A percentile compares a stretch with the other conserved stretches of the same genome.
phyloP scores from a whole-genome alignment of 2,888 invertebrate species.

The Trissolcus japonicus region DNA sequence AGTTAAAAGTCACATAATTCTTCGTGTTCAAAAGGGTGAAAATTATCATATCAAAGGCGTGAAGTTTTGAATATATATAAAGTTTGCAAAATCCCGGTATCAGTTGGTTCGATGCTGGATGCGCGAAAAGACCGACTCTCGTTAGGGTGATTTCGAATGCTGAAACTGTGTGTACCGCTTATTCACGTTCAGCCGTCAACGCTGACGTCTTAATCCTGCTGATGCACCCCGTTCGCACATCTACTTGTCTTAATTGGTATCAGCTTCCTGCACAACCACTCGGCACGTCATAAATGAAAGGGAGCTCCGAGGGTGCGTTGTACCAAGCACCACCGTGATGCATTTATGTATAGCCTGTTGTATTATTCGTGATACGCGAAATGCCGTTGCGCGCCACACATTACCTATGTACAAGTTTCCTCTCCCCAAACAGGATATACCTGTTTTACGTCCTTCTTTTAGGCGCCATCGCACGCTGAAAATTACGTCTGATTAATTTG shows the following conservation, averaged over 20 bases:
- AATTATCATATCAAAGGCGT: conserved; percentile 40
- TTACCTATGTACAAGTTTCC: conserved; percentile 16
- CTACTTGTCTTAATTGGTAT: conserved; percentile 71
- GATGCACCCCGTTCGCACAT: conserved; percentile 59
- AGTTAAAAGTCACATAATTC: too few relatives aligned
- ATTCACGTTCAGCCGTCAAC: conserved; percentile 50
- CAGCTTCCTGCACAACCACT: conserved; percentile 65
- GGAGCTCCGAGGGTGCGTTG: conserved; percentile 57
- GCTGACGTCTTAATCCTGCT: conserved; percentile 55
- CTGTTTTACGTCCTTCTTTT: conserved; percentile 26
- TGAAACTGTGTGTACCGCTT: conserved; percentile 38
- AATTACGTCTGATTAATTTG: conserved; percentile 38
- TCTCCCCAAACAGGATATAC: conserved; percentile 9
- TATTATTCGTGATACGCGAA: conserved; percentile 39
- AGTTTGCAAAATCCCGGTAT: conserved; percentile 28
- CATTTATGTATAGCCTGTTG: conserved; percentile 46
- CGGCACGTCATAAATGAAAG: conserved; percentile 70
- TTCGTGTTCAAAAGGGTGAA: neutral
- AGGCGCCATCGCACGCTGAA: conserved; percentile 14
- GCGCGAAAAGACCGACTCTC: conserved; percentile 37
- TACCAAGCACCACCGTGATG: conserved; percentile 28
- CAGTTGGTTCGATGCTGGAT: neutral
- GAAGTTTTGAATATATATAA: conserved; percentile 10
- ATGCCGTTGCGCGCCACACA: conserved; percentile 32
- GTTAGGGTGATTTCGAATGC: conserved; percentile 40